Base-by-base conservation (phyloP, 2,113 vertebrate genomes). In the Nannobrachium achirus region DNA sequence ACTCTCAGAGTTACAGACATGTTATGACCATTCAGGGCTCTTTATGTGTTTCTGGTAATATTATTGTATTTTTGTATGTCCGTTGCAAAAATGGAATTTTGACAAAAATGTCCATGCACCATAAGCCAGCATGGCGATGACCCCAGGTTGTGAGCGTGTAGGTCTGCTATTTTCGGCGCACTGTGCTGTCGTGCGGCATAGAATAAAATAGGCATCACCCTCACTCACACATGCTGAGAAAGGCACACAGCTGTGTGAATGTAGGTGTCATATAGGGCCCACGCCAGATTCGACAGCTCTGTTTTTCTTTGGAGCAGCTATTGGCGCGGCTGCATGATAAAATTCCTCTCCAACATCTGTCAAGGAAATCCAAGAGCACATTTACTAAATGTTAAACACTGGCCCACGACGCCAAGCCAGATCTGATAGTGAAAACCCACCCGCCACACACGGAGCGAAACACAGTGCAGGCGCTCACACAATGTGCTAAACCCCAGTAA, bases 311-410 rank as follows among this genome's bases (percentile, higher is more conserved):
- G 25, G 25, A 69, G 69, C 72, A 70, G 73, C 73, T 81, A 40
- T 84, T 89, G 88, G 84, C 86, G 20, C 60, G 0, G 70, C 80
- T 39, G 63, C 79, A 25, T 76, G 85, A 86, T 87, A 69, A 82
- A 88, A 89, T 87, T 89, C 86, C 82, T 89, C 70, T 52, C 63
- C 42, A 84, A 87, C 86, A 88, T 91, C 86, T 91, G 89, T 90
- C 86, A 79, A 80, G 85, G 80, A 91, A 87, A 91, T 83, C 84
- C 79, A 81, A 81, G 64, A 88, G 74, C 69, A 64, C 88, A 72
- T 88, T 86, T 80, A 82, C 84, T 82, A 66, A 89, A 89, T 74
- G 85, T 84, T 74, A 83, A 91, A 88, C 87, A 86, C 50, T 53
- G 76, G 82, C 84, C 82, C 80, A 73, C 71, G 39, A n/a, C 8